A percentile compares a stretch with the other conserved stretches of the same genome.
Conservation (phyloP, 2,888 invertebrate species). For the Eupithecia inturbata region DNA sequence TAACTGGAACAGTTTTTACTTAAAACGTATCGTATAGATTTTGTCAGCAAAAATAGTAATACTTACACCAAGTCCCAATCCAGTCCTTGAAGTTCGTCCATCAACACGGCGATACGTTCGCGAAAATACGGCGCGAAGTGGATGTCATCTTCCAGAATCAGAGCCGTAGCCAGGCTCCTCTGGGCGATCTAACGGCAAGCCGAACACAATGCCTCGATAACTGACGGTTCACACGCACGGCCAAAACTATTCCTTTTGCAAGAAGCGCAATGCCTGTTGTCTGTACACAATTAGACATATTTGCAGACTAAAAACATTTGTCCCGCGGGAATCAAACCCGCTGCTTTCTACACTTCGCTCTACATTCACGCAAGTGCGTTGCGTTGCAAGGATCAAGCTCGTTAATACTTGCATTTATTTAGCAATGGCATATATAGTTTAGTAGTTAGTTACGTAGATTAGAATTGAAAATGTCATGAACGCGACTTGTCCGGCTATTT, state of each 20-base stretch:
- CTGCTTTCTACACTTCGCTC: not conserved
- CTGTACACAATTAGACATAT: not conserved
- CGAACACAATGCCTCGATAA: not conserved
- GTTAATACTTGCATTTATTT: too few species aligned
- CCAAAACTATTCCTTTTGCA: not conserved
- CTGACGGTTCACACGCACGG: not conserved
- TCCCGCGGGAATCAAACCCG: not conserved
- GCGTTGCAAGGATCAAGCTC: too few species aligned
- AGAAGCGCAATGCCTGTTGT: not conserved
- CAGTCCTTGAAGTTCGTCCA: constrained; percentile 86
- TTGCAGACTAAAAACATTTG: not conserved
- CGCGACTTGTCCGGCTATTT: too few species aligned
- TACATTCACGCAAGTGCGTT: too few species aligned
- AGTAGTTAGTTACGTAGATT: too few species aligned
- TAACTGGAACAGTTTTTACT: too few species aligned
- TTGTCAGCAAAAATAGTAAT: too few species aligned
- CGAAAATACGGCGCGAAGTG: constrained; percentile 95
- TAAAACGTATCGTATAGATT: too few species aligned
- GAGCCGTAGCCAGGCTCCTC: constrained; percentile 76
- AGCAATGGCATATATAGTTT: too few species aligned
- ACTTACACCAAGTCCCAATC: constrained; percentile 96
- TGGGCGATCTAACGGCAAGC: constrained; percentile 81
- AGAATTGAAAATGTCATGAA: too few species aligned
- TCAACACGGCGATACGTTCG: constrained; percentile 84
- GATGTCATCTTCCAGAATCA: constrained; percentile 97